Evolutionary conservation across 2,888 invertebrate species (phyloP), one percentile per base, ranked within the genome.

Genomic region (Strigamia crassipes): DNA sequence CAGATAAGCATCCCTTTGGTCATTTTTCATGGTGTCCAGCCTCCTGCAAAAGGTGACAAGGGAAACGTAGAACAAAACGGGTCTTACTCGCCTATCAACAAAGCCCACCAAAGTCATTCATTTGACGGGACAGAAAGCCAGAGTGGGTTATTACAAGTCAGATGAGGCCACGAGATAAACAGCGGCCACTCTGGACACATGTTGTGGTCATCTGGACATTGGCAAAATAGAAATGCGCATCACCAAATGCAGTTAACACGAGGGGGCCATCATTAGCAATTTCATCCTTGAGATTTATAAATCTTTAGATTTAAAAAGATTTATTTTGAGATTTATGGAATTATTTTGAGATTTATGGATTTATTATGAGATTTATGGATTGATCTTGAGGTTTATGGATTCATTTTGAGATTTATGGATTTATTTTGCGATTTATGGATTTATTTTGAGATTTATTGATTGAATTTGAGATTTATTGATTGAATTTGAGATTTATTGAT

Each of bases 171-270:
- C 61, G 42, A 61, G 61, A 61, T 61, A 61, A 61, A 61, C 61
- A 61, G 15, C n/a, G 61, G 61, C 61, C 61, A 61, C 61, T 61
- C 3, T 18, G 61, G 61, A 61, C 61, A 61, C n/a, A 23, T 61
- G 61, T 61, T 61, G 61, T 61, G 61, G 61, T 61, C 61, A 61
- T 61, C 61, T 61, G 61, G 61, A 21, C 61, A 61, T 23, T 61
- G 18, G 23, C 61, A 10, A 61, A 61, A 61, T 61, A 61, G 61
- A 61, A 61, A 61, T 61, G 61, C 61, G 23, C 9, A 23, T 61
- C 21, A 34, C 6, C 34, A 34, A 34, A 34, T 51, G 51, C 15
- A 51, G 51, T 51, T n/a, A n/a, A n/a, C n/a, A n/a, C n/a, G n/a
- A n/a, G n/a, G n/a, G n/a, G n/a, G n/a, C n/a, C n/a, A n/a, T n/a